phyloP scores from a whole-genome alignment of 2,888 invertebrate species.

The Deilephila elpenor region DNA sequence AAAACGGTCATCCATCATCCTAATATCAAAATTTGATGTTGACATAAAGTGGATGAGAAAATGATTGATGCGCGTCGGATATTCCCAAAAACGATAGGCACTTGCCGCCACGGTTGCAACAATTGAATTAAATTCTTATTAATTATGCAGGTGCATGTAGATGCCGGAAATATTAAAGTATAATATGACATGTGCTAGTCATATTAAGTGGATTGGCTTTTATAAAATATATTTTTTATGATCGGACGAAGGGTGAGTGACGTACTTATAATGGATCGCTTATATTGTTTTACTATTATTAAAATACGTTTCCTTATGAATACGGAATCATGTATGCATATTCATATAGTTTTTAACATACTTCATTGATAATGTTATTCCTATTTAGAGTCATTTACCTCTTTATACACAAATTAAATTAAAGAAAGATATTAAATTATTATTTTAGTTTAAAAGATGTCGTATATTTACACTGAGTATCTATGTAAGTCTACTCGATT shows the following conservation, averaged over 20 bases:
- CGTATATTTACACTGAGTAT: background rate
- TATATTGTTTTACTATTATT: background rate
- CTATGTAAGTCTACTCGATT: background rate
- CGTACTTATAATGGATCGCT: background rate
- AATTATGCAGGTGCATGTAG: conserved; percentile 36
- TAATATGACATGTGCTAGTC: conserved; percentile 8
- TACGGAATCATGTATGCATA: conserved; percentile 1
- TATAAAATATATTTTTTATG: conserved; percentile 14
- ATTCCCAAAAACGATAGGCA: conserved; percentile 59
- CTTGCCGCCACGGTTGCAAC: conserved; percentile 53
- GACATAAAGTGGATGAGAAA: conserved; percentile 81
- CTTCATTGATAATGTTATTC: background rate
- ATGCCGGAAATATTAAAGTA: conserved; percentile 27
- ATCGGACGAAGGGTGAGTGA: background rate
- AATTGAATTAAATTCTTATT: conserved; percentile 55
- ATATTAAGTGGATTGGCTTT: conserved; percentile 9
- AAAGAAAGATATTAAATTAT: background rate
- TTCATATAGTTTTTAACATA: background rate
- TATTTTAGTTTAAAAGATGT: background rate
- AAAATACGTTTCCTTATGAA: background rate
- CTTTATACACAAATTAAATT: background rate
- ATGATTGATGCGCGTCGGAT: conserved; percentile 76
- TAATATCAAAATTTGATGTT: conserved; percentile 81
- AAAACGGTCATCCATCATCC: conserved; percentile 74
- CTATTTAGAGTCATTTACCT: background rate